Percentiles rank a stretch among this genome's conserved stretches.
Conservation (phyloP, 2,797 vertebrate species). For the Carduelis carduelis region DNA sequence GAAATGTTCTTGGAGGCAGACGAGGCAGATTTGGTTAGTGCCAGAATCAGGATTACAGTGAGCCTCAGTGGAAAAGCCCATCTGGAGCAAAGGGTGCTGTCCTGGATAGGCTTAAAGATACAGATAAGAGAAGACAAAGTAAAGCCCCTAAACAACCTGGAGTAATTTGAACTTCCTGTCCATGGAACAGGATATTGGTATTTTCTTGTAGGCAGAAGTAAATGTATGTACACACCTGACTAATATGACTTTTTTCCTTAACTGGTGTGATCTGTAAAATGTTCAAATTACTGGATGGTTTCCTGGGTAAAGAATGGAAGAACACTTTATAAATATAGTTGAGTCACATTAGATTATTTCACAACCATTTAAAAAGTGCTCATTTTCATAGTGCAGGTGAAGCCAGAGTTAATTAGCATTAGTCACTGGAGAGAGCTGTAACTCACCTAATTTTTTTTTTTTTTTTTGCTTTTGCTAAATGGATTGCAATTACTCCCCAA, state of each 20-base stretch:
- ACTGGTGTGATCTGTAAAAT: neutral
- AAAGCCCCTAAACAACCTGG: neutral
- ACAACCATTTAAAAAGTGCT: neutral
- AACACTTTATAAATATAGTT: neutral
- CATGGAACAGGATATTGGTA: neutral
- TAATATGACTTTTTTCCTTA: neutral
- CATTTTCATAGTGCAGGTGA: slow-evolving; percentile 23
- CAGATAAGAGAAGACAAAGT: neutral
- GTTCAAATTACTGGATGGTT: neutral
- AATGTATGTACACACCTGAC: neutral
- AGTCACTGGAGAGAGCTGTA: slow-evolving; percentile 24
- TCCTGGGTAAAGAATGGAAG: neutral
- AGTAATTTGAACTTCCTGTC: neutral
- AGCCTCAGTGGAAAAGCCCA: neutral
- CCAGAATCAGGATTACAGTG: neutral
- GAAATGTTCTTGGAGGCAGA: neutral
- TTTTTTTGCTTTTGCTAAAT: neutral
- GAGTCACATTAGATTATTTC: slow-evolving; percentile 29
- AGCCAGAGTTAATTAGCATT: slow-evolving; percentile 45
- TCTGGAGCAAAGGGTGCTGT: neutral
- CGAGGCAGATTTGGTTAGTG: neutral
- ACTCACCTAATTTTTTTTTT: neutral
- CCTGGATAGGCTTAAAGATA: neutral
- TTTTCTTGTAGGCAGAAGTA: neutral
- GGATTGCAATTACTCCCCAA: slow-evolving; percentile 41